phyloP scores from a whole-genome alignment of 2,888 invertebrate species.

The Ichneumon xanthorius region DNA sequence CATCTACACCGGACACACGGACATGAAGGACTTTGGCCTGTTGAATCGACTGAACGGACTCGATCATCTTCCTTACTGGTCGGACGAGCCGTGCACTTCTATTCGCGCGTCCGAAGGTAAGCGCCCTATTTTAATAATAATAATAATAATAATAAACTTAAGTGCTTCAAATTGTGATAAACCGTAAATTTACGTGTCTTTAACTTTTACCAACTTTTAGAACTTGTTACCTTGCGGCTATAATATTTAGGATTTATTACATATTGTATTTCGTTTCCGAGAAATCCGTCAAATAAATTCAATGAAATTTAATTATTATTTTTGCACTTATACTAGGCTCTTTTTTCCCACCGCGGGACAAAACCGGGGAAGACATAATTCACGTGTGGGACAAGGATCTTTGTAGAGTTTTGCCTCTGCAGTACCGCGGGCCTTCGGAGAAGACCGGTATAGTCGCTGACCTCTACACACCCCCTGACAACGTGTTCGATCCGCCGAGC shows the following conservation, averaged over 20 bases:
- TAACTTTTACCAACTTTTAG: too few species aligned
- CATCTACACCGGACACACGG: slow-evolving; percentile 90
- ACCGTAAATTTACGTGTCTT: too few species aligned
- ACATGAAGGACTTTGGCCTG: slow-evolving; percentile 93
- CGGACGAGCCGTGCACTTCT: slow-evolving; percentile 89
- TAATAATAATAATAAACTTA: slow-evolving; percentile 3
- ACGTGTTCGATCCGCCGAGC: slow-evolving; percentile 86
- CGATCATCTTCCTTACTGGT: slow-evolving; percentile 92
- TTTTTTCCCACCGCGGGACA: slow-evolving; percentile 92
- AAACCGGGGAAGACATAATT: slow-evolving; percentile 87
- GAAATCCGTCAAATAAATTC: too few species aligned
- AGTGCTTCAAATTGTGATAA: too few species aligned
- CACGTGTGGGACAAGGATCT: slow-evolving; percentile 95
- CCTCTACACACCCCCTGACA: slow-evolving; percentile 90
- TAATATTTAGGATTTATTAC: too few species aligned
- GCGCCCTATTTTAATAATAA: slow-evolving; percentile 7
- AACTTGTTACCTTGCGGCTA: too few species aligned
- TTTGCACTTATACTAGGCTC: slow-evolving; percentile 86
- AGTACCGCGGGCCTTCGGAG: slow-evolving; percentile 89
- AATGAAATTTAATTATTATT: not conserved
- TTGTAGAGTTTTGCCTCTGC: slow-evolving; percentile 92
- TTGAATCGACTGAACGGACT: slow-evolving; percentile 91
- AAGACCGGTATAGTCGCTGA: slow-evolving; percentile 92
- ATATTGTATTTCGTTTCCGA: too few species aligned
- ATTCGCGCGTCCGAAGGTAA: slow-evolving; percentile 85